Evolutionary conservation across 2,888 invertebrate species (phyloP).

Genomic region (Melieria omissa): DNA sequence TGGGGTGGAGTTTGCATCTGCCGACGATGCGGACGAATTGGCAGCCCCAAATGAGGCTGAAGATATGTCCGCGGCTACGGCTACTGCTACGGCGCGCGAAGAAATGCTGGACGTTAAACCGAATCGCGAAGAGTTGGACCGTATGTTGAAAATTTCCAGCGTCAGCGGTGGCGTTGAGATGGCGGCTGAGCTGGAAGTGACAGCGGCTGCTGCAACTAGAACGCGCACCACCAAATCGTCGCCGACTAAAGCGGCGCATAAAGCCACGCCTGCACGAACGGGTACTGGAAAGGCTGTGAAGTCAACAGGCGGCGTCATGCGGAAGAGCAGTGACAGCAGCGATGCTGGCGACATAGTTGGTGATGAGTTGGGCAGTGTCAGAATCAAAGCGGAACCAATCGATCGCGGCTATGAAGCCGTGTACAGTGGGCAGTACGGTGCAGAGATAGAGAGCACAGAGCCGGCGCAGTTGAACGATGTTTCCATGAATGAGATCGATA

Average conservation of each 20-base stretch:
- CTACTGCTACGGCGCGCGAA: background rate
- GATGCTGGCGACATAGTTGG: constrained; percentile 51
- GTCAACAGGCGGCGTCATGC: constrained; percentile 39
- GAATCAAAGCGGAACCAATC: constrained; percentile 57
- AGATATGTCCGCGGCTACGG: constrained; percentile 2
- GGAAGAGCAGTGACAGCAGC: constrained; percentile 14
- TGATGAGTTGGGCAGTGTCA: constrained; percentile 44
- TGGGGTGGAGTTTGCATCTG: constrained; percentile 48
- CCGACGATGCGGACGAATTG: background rate
- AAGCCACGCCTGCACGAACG: background rate
- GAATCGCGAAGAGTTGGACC: constrained; percentile 58
- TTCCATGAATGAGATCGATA: constrained; percentile 30
- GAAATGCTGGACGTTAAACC: constrained; percentile 58
- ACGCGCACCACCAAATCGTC: background rate
- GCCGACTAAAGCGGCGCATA: background rate
- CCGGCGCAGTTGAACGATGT: constrained; percentile 9
- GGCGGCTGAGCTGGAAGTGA: constrained; percentile 36
- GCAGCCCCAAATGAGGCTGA: background rate
- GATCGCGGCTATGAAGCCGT: constrained; percentile 57
- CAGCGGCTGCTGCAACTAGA: background rate
- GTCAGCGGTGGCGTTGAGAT: constrained; percentile 56
- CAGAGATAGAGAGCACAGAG: constrained; percentile 5
- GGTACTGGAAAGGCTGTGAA: constrained; percentile 40
- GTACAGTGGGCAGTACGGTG: constrained; percentile 12
- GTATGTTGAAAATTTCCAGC: constrained; percentile 56